phyloP scores from a whole-genome alignment of 2,797 vertebrate genomes.

The Steatocranus sp. region DNA sequence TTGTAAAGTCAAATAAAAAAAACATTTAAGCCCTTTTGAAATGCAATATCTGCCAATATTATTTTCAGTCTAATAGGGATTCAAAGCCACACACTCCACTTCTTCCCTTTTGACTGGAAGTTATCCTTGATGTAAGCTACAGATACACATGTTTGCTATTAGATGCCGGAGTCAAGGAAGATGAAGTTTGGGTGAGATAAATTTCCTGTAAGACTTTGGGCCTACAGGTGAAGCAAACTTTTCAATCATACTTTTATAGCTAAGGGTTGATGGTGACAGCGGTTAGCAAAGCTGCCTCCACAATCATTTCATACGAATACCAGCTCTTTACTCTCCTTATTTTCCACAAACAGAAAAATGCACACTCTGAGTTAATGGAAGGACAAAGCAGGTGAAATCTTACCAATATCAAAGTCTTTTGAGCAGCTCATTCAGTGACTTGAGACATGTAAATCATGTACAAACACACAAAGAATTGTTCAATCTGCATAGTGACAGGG shows the following conservation, averaged over 20 bases:
- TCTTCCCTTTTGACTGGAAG: background rate
- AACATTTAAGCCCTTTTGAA: background rate
- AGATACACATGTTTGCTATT: conserved; percentile 41
- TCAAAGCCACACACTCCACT: background rate
- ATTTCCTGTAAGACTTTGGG: background rate
- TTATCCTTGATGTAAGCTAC: background rate
- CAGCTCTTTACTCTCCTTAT: background rate
- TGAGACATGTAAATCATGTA: background rate
- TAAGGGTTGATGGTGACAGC: background rate
- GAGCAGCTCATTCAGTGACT: background rate
- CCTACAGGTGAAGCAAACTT: background rate
- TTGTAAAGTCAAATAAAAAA: background rate
- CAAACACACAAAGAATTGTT: too few species aligned
- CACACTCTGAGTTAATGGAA: background rate
- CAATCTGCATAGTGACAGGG: background rate
- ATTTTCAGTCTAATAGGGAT: background rate
- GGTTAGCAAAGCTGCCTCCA: background rate
- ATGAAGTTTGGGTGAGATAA: background rate
- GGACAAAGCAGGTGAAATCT: background rate
- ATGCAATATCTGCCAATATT: background rate
- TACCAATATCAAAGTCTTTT: background rate
- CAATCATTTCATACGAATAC: background rate
- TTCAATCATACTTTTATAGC: background rate
- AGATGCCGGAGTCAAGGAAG: background rate
- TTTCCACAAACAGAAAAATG: background rate